phyloP scores from a whole-genome alignment of 1,140 invertebrate species.

The Parasteatoda tepidariorum region DNA sequence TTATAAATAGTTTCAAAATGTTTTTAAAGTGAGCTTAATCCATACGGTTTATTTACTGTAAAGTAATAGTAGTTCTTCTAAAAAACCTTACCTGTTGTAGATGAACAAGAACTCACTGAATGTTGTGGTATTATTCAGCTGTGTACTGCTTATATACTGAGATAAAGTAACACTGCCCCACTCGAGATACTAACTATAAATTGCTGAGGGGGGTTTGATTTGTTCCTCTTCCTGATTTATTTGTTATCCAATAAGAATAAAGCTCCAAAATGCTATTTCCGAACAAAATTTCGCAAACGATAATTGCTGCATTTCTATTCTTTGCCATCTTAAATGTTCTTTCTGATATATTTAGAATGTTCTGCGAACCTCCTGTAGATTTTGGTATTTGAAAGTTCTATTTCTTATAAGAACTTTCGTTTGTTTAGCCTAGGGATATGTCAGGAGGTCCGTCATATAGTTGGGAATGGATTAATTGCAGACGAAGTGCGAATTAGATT shows the following conservation, averaged over 20 bases:
- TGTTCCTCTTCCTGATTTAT: conserved; percentile 9
- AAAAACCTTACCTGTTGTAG: conserved; percentile 1
- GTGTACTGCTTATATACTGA: neutral
- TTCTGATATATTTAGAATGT: conserved; percentile 18
- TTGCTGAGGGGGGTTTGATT: neutral
- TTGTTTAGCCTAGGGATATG: conserved; percentile 14
- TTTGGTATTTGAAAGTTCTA: conserved; percentile 18
- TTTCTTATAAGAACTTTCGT: conserved; percentile 18
- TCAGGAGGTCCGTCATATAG: conserved; percentile 5
- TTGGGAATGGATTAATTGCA: neutral
- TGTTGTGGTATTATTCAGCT: neutral
- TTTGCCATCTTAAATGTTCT: neutral
- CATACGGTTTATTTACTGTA: neutral
- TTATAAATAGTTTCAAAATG: no score
- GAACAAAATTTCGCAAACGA: conserved; percentile 4
- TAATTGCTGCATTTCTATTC: conserved; percentile 27
- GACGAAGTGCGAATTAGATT: conserved; percentile 34
- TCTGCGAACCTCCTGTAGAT: neutral
- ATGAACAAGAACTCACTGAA: neutral
- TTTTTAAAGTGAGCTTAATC: neutral
- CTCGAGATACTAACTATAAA: neutral
- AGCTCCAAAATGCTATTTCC: conserved; percentile 27
- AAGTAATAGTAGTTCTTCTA: neutral
- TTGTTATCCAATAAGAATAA: conserved; percentile 2
- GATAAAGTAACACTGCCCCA: neutral